Conservation (phyloP, 2,888 invertebrate species). For the Poecilus cupreus region DNA sequence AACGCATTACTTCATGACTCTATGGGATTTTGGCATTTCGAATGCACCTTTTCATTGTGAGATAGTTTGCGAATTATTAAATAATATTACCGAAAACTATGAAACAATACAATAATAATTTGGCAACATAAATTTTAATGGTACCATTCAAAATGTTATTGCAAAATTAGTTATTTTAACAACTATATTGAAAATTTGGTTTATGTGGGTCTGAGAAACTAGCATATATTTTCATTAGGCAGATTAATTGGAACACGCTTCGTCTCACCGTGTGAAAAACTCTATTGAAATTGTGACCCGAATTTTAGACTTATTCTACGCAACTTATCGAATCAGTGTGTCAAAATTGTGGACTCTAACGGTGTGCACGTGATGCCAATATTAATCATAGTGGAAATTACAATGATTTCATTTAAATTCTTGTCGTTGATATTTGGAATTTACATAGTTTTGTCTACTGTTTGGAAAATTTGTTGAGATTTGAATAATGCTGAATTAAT, state of each 20-base stretch:
- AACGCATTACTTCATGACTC: not conserved
- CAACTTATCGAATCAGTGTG: not conserved
- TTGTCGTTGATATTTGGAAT: not conserved
- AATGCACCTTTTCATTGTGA: not conserved
- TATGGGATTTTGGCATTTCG: not conserved
- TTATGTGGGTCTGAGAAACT: not conserved
- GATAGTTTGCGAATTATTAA: not conserved
- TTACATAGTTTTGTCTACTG: no score
- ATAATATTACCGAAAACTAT: not conserved
- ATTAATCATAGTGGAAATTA: not conserved
- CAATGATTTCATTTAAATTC: not conserved
- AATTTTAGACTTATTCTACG: not conserved
- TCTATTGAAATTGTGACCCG: conserved; percentile 38
- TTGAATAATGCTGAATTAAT: not conserved
- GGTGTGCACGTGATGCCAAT: not conserved
- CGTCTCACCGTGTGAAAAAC: conserved; percentile 26
- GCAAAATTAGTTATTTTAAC: not conserved
- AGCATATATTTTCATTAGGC: not conserved
- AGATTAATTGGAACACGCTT: conserved; percentile 15
- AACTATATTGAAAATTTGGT: not conserved
- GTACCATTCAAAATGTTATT: not conserved
- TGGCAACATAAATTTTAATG: not conserved
- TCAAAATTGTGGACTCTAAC: not conserved
- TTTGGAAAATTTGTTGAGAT: not conserved
- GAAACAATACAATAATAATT: not conserved